These are phyloP conservation scores for Falco peregrinus DNA, from an alignment of 2,797 vertebrate species.

Conservation along the genomic window DNA sequence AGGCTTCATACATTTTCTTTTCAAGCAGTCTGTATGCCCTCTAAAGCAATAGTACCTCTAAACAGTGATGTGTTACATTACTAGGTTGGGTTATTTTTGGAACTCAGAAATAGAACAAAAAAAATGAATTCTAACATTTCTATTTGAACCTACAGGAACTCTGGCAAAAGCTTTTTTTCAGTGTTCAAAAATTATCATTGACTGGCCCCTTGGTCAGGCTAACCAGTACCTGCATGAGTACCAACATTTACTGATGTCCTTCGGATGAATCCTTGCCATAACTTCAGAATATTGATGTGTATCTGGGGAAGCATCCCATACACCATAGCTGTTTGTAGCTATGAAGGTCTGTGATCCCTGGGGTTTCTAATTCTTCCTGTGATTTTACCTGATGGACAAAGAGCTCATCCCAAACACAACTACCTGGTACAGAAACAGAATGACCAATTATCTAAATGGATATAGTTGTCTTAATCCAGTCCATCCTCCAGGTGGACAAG, in stretches of 20 bases:
- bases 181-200: not conserved
- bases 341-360: too few relatives aligned
- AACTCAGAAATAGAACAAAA: not conserved
- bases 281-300: not conserved
- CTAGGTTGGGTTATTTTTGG: not conserved
- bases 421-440: not conserved
- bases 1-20: not conserved
- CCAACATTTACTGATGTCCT: not conserved
- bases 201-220: accelerated
- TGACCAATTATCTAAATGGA: not conserved
- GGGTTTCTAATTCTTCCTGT: not conserved
- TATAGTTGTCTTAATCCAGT: not conserved
- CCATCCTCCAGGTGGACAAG: not conserved
- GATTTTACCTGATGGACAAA: not conserved
- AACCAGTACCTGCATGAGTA: not conserved
- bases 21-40: not conserved
- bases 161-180: not conserved
- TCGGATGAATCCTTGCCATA: not conserved
- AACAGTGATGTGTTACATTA: not conserved
- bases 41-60: not conserved
- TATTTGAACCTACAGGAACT: not conserved
- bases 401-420: not conserved
- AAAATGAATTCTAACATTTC: not conserved
- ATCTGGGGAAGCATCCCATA: not conserved
- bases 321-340: not conserved